Base-by-base conservation (phyloP, 30 jellyfish, hydroid and myxozoan species). In the Hydractinia echinata region DNA sequence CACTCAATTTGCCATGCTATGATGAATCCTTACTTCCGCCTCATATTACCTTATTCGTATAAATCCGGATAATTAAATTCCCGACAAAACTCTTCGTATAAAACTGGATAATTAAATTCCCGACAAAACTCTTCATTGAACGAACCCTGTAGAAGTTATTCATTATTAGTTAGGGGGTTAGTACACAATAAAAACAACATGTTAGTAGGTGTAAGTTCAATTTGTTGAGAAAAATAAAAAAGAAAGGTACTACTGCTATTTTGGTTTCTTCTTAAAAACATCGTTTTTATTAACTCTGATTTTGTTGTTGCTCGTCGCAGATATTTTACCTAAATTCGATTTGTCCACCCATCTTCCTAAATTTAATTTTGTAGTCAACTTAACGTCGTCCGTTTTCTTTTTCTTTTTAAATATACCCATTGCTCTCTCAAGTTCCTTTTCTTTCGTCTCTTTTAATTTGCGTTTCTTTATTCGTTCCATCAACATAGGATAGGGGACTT, bases 281-380 rank as follows among this genome's bases (percentile, higher is more conserved):
- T 64, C 74, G 10, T 64, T 64, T 13, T 64, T 64, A 64, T 64
- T 13, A 51, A 64, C 39, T 13, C 30, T 76, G 14, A 76, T 73
- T 7, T 76, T 44, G 51, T 62, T 87, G 79, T 87, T 82, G 13
- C 74, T 83, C 9, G 19, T 64, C 7, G 39, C 19, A 18, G 84
- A n/a, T 7, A 61, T 82, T 67, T 82, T 88, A 51, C 80, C 51
- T 15, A 81, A 53, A 10, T 72, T 60, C 4, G 96, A 81, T 51
- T 76, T 62, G 74, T 87, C 88, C 64, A 77, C 81, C 96, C 96
- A 87, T 79, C 96, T 79, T 19, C 96, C 96, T 4, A 60, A 73
- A 21, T 77, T 76, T 76, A 51, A 55, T 53, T 55, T 73, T 49
- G n/a, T 48, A 39, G 60, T 15, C 77, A 74, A 73, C n/a, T 51